These are phyloP conservation scores for Dinomys branickii DNA, from an alignment of 2,113 vertebrate species.

Conservation along the genomic window DNA sequence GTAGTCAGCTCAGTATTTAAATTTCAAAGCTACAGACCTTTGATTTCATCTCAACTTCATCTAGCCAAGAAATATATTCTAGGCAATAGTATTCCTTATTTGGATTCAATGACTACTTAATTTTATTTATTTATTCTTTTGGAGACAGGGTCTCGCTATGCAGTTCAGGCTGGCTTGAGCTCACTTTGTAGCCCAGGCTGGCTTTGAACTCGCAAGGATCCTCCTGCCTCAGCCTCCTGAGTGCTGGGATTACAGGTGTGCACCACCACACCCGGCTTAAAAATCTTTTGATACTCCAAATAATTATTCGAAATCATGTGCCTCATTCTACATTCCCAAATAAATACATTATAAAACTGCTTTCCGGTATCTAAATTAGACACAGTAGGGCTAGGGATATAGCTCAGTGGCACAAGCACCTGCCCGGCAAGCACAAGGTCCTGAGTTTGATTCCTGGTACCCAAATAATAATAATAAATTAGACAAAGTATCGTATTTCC, in stretches of 20 bases:
- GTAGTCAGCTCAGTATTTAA: slow-evolving; percentile 31
- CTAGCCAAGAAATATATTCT: slow-evolving; percentile 13
- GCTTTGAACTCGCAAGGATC: too few relatives aligned
- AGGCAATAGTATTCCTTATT: background rate
- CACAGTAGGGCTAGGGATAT: too few relatives aligned
- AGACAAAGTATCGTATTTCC: background rate
- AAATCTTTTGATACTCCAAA: slow-evolving; percentile 28
- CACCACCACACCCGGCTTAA: background rate
- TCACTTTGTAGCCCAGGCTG: too few relatives aligned
- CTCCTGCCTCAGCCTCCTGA: too few relatives aligned
- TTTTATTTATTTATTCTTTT: background rate
- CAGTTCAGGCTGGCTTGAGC: too few relatives aligned
- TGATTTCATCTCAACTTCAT: slow-evolving; percentile 22
- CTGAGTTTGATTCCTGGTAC: background rate
- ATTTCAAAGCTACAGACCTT: background rate
- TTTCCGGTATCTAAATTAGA: background rate
- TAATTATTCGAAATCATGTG: slow-evolving; percentile 29
- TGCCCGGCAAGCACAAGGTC: too few relatives aligned
- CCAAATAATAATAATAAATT: background rate
- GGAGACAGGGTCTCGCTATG: too few relatives aligned
- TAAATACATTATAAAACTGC: slow-evolving; percentile 38
- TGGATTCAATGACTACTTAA: background rate
- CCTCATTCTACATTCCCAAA: background rate
- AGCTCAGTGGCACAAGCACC: too few relatives aligned
- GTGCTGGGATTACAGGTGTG: too few relatives aligned